phyloP scores from a whole-genome alignment of 2,888 invertebrate genomes.

The Orchestes rusci region DNA sequence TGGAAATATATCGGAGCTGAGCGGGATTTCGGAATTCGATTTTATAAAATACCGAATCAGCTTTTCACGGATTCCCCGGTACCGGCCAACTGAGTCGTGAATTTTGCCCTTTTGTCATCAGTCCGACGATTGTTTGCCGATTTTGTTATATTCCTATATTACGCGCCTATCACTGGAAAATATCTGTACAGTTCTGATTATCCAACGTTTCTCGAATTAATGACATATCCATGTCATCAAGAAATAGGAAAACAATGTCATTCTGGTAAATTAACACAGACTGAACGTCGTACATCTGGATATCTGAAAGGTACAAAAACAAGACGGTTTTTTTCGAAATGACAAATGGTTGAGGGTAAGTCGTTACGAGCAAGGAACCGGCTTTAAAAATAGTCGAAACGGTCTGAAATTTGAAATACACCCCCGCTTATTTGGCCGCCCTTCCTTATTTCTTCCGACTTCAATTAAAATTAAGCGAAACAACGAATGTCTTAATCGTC shows the following conservation, averaged over 20 bases:
- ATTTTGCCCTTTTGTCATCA: background rate
- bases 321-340: conserved; percentile 31
- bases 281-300: conserved; percentile 37
- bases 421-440: conserved; percentile 16
- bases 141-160: conserved; percentile 1
- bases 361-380: conserved; percentile 29
- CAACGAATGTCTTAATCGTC: conserved; percentile 34
- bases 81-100: background rate
- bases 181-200: too few species aligned
- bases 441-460: conserved; percentile 13
- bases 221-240: too few species aligned
- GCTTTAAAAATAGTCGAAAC: conserved; percentile 36
- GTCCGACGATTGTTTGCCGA: background rate
- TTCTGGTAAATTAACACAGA: conserved; percentile 34
- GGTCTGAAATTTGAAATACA: conserved; percentile 32
- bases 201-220: too few species aligned
- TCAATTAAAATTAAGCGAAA: conserved; percentile 31
- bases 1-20: too few species aligned
- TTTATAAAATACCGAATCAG: background rate
- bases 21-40: background rate
- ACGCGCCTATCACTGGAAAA: too few species aligned
- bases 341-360: conserved; percentile 35
- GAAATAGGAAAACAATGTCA: background rate
- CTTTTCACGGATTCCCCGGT: background rate
- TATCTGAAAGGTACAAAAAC: conserved; percentile 31